Evolutionary conservation across 2,888 invertebrate genomes (phyloP).

Genomic region (Clistopyga incitator): DNA sequence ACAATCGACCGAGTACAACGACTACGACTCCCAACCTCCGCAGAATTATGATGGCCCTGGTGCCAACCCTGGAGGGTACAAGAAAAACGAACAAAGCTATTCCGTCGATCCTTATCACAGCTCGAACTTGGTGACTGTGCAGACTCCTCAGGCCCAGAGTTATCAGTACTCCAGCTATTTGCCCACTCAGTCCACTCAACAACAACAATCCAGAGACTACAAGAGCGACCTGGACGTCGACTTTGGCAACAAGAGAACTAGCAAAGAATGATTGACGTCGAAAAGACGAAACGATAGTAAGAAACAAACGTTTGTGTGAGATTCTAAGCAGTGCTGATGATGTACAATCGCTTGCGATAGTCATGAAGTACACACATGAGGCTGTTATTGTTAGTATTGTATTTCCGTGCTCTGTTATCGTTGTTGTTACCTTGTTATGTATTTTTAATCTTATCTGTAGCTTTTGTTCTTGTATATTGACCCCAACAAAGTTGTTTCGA

Average conservation of each 20-base stretch:
- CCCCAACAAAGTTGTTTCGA: not conserved
- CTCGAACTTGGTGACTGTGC: slow-evolving; percentile 74
- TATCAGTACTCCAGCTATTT: slow-evolving; percentile 78
- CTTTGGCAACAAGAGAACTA: slow-evolving; percentile 75
- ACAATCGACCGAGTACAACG: slow-evolving; percentile 73
- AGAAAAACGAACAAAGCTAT: slow-evolving; percentile 70
- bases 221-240: slow-evolving; percentile 74
- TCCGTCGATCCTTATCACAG: slow-evolving; percentile 72
- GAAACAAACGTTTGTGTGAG: not conserved
- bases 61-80: slow-evolving; percentile 60
- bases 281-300: not conserved
- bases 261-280: slow-evolving; percentile 67
- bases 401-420: not conserved
- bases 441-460: slow-evolving; percentile 26
- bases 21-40: slow-evolving; percentile 71
- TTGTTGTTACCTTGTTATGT: slow-evolving; percentile 37
- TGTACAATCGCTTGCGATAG: slow-evolving; percentile 44
- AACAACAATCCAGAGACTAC: slow-evolving; percentile 62
- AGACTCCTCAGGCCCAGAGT: slow-evolving; percentile 73
- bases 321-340: slow-evolving; percentile 11
- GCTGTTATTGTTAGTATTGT: slow-evolving; percentile 31
- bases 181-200: slow-evolving; percentile 69
- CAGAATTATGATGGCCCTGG: slow-evolving; percentile 68
- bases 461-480: not conserved
- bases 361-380: slow-evolving; percentile 27